Percentiles rank a stretch among this genome's conserved stretches.
Evolutionary conservation across 2,113 vertebrate species (phyloP).

Genomic region (Tor tambroides): DNA sequence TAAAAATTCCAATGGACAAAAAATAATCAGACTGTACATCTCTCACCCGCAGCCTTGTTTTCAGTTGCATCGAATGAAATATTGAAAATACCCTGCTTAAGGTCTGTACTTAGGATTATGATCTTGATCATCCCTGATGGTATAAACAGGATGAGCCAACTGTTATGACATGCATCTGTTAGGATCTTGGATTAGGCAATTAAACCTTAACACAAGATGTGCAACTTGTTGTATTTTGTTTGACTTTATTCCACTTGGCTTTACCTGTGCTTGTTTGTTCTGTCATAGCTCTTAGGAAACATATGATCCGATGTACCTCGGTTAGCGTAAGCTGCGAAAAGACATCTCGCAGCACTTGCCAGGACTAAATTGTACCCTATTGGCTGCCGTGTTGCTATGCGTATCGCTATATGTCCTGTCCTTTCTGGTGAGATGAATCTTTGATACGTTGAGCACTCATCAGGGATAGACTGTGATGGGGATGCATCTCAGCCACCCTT

Average conservation of each 20-base stretch:
- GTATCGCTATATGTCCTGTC: conserved; percentile 57
- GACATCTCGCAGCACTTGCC: conserved; percentile 35
- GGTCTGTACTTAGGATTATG: background rate
- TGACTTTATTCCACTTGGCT: conserved; percentile 35
- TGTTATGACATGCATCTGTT: conserved; percentile 2
- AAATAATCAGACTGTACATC: background rate
- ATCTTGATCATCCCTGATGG: background rate
- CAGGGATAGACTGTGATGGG: background rate
- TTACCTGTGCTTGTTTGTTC: conserved; percentile 8
- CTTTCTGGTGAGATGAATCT: conserved; percentile 20
- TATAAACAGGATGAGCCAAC: background rate
- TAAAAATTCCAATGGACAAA: background rate
- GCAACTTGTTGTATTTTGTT: conserved; percentile 16
- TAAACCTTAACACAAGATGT: conserved; percentile 23
- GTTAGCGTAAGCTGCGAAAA: conserved; percentile 5
- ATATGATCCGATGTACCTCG: conserved; percentile 31
- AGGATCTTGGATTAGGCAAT: conserved; percentile 14
- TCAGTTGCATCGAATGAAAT: background rate
- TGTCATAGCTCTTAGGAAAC: conserved; percentile 14
- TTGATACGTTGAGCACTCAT: background rate
- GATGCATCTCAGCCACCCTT: background rate
- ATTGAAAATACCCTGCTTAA: background rate
- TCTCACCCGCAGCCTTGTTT: background rate
- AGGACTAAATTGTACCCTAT: conserved; percentile 68
- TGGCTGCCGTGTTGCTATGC: conserved; percentile 75